A percentile compares a stretch with the other conserved stretches of the same genome.
These are phyloP conservation scores for Drosophila suzukii DNA, from an alignment of 1,140 invertebrate genomes.

Conservation along the genomic window DNA sequence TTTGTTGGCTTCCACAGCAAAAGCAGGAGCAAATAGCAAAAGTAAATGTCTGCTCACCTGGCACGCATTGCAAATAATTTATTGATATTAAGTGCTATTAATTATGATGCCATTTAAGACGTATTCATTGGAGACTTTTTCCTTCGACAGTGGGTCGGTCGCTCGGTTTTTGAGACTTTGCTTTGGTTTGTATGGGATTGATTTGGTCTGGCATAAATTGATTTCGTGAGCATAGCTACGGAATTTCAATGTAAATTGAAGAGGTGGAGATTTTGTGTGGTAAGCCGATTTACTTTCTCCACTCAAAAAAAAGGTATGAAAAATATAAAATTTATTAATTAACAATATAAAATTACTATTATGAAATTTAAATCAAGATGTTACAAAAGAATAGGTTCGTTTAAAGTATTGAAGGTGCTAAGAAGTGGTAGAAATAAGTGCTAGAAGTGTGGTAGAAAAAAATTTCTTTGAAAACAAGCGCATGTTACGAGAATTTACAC, in stretches of 20 bases:
- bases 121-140: conserved; percentile 15
- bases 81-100: conserved; percentile 78
- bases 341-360: too few species aligned
- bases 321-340: not conserved
- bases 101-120: conserved; percentile 65
- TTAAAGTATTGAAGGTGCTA: not conserved
- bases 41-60: conserved; percentile 6
- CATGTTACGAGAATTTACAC: not conserved
- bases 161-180: conserved; percentile 14
- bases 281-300: not conserved
- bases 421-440: not conserved
- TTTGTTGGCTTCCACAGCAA: not conserved
- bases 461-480: not conserved
- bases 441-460: not conserved
- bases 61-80: conserved; percentile 64
- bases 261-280: not conserved
- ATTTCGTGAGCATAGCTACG: conserved; percentile 2
- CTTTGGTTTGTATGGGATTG: conserved; percentile 9
- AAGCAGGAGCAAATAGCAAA: not conserved
- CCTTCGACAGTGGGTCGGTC: not conserved
- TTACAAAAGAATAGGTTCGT: not conserved
- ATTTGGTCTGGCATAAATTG: conserved; percentile 33
- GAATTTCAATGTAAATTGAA: conserved; percentile 1
- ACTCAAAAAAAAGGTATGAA: not conserved
- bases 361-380: too few species aligned